Evolutionary conservation across 2,797 vertebrate genomes (phyloP), one percentile per base, ranked within the genome.

Genomic region (Rhynchotus rufescens): DNA sequence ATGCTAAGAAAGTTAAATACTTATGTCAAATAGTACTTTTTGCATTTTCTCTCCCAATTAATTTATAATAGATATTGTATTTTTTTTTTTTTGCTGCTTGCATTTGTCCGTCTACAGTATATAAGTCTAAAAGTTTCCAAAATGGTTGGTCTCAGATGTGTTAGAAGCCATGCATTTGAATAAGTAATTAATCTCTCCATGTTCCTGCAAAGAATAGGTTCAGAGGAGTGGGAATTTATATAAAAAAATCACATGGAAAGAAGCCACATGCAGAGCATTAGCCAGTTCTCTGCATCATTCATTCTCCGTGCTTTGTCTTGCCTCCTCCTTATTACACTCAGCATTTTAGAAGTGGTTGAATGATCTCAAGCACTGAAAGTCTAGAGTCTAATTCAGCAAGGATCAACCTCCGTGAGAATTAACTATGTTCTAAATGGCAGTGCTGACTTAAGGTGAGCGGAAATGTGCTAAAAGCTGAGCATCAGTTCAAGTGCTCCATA

Each of bases 1-100:
- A 3, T 21, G 23, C 42, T 86, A 78, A 80, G 59, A 52, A 76
- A n/a, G 19, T 85, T 88, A 80, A 89, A 86, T 69, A 80, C 62
- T 86, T 61, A 21, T 11, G 42, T 69, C 25, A 90, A 83, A 75
- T 74, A 84, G 66, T 52, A 49, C 15, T 2, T 61, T 80, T 73
- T 75, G 10, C 25, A 21, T 73, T 84, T 57, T 51, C 12, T 49
- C n/a, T 87, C 56, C 54, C 38, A 84, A 90, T 80, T 34, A 72
- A 36, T 12, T 79, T 8, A 47, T 26, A 59, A 66, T n/a, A 40
- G 84, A 22, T 15, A 2, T 40, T 47, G 4, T 81, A 34, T 44
- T 5, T 36, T 52, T 16, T 45, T 19, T 36, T 52, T 16, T 38
- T 86, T 85, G 20, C 0, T 0, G 30, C 42, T 9, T 72, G 42